Percentiles rank a stretch among this genome's conserved stretches.
Conservation (phyloP, 2,797 vertebrate genomes). For the Gymnothorax reevesii region DNA sequence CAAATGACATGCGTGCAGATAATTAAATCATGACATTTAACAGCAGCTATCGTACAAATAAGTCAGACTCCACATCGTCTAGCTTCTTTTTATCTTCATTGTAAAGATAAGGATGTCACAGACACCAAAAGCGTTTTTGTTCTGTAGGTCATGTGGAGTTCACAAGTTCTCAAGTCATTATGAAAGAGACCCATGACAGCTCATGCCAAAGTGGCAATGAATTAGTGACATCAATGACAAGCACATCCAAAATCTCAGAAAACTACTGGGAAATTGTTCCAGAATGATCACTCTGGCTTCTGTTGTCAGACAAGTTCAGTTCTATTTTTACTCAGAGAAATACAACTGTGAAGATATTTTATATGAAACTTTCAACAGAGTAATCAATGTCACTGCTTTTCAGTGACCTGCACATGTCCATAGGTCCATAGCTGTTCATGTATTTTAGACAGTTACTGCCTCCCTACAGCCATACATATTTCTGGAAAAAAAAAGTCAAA, state of each 20-base stretch:
- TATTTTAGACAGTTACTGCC: not conserved
- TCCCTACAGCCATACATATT: not conserved
- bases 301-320: not conserved
- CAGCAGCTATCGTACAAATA: not conserved
- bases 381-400: not conserved
- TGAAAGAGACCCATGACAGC: not conserved
- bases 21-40: no score
- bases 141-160: not conserved
- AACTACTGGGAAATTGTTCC: not conserved
- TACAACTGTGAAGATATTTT: not conserved
- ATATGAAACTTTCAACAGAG: not conserved
- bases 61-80: not conserved
- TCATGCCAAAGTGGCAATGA: not conserved
- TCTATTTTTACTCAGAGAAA: not conserved
- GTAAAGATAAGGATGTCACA: not conserved
- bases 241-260: not conserved
- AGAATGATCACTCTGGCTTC: not conserved
- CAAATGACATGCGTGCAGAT: no score
- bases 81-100: not conserved
- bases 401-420: not conserved
- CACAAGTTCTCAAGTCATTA: not conserved
- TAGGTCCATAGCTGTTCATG: not conserved
- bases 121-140: not conserved
- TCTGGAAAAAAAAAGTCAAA: not conserved
- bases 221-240: not conserved